Evolutionary conservation across 2,888 invertebrate genomes (phyloP).

Genomic region (Pristionchus mayeri): DNA sequence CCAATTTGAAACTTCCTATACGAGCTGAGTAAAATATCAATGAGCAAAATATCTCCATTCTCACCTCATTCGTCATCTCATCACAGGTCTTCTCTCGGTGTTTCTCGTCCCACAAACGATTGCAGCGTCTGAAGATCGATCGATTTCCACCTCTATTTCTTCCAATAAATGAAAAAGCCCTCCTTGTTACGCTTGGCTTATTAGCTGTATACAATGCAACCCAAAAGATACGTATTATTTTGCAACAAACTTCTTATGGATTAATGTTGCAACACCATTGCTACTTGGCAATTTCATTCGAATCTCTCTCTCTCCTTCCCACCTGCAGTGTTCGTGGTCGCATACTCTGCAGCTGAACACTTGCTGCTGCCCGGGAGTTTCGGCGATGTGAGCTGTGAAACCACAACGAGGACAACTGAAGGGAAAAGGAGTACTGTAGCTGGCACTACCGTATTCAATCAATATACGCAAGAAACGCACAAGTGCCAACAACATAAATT

Average conservation of each 20-base stretch:
- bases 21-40: not conserved
- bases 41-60: not conserved
- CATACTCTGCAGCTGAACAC: slow-evolving; percentile 34
- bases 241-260: not conserved
- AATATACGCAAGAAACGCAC: too few relatives aligned
- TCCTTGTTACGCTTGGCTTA: too few relatives aligned
- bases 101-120: slow-evolving; percentile 21
- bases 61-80: not conserved
- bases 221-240: not conserved
- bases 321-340: slow-evolving; percentile 42
- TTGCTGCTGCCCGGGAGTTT: not conserved
- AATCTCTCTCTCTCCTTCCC: not conserved
- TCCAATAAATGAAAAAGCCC: too few relatives aligned
- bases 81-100: slow-evolving; percentile 6
- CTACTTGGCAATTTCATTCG: too few relatives aligned
- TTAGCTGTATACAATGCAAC: not conserved
- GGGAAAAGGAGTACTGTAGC: not conserved
- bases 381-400: not conserved
- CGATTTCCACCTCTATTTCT: too few relatives aligned
- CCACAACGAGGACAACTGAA: slow-evolving; percentile 17
- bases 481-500: too few relatives aligned
- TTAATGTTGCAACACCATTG: not conserved
- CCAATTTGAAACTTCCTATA: too few relatives aligned
- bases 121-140: slow-evolving; percentile 34
- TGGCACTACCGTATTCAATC: not conserved